Evolutionary conservation across 2,888 invertebrate species (phyloP).

Genomic region (Pteria penguin): DNA sequence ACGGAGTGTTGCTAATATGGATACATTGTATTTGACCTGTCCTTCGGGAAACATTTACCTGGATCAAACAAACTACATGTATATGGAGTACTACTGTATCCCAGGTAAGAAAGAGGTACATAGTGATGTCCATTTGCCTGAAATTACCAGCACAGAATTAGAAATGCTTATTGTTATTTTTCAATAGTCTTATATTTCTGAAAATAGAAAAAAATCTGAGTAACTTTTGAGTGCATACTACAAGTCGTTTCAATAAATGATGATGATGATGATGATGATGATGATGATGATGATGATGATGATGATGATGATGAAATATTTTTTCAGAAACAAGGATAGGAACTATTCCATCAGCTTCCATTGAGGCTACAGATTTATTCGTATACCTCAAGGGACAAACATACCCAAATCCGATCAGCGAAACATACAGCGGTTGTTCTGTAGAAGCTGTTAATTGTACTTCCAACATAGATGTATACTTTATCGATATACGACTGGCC

Average conservation of each 20-base stretch:
- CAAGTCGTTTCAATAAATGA: too few species aligned
- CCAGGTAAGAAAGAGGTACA: too few species aligned
- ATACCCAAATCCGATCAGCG: neutral
- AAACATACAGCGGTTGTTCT: neutral
- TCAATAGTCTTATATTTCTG: too few species aligned
- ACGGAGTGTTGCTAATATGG: neutral
- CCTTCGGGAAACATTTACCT: neutral
- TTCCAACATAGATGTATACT: neutral
- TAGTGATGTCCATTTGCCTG: too few species aligned
- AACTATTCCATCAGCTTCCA: neutral
- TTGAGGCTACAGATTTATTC: neutral
- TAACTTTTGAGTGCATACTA: too few species aligned
- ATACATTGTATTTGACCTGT: neutral
- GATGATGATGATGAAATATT: too few species aligned
- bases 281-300: too few species aligned
- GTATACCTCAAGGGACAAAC: neutral
- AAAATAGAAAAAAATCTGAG: too few species aligned
- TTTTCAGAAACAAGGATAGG: neutral
- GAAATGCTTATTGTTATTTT: too few species aligned
- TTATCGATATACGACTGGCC: neutral
- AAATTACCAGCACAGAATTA: too few species aligned
- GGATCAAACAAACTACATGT: neutral
- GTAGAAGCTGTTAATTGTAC: neutral
- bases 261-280: too few species aligned
- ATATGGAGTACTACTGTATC: neutral